Conservation (phyloP, 1,140 invertebrate species). For the Nephila pilipes region DNA sequence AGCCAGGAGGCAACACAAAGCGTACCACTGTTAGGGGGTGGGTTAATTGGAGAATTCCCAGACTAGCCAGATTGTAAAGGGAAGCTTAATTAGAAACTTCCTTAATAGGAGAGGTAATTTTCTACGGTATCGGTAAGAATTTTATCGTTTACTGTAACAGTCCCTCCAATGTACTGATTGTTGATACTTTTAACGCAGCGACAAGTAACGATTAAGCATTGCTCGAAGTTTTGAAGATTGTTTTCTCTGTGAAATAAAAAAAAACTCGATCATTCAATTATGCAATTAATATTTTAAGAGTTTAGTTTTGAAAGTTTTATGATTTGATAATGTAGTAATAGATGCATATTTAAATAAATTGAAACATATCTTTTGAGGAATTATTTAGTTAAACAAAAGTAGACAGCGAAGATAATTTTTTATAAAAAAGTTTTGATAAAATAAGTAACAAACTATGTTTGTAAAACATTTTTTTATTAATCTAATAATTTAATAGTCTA, state of each 20-base stretch:
- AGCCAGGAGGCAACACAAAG: neutral
- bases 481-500: no score
- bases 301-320: no score
- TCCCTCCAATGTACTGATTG: neutral
- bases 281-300: neutral
- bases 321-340: no score
- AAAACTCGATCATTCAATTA: neutral
- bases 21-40: neutral
- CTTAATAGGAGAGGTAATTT: neutral
- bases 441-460: no score
- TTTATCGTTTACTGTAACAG: neutral
- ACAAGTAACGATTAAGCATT: neutral
- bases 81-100: conserved; percentile 34
- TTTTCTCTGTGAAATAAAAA: neutral
- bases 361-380: no score
- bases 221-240: neutral
- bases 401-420: no score
- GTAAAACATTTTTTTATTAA: no score
- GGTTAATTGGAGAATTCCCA: conserved; percentile 43
- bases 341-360: no score
- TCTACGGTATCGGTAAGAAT: neutral
- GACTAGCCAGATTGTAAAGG: conserved; percentile 40
- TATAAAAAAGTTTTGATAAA: no score
- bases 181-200: neutral
- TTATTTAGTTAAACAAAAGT: no score